Evolutionary conservation across 1,140 invertebrate genomes (phyloP).

Genomic region (Macrobrachium rosenbergii): DNA sequence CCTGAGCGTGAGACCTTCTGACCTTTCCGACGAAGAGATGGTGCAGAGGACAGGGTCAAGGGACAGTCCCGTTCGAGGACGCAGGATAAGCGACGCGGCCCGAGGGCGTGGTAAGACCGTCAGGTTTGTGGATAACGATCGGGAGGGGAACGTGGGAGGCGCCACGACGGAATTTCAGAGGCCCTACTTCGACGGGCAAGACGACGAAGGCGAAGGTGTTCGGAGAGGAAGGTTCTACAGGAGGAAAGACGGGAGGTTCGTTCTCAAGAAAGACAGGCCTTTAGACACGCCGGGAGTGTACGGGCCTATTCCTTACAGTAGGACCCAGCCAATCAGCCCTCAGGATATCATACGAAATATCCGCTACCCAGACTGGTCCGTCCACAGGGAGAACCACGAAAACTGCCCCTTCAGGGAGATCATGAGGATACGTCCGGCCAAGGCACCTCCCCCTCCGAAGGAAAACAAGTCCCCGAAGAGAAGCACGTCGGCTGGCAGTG

Average conservation of each 20-base stretch:
- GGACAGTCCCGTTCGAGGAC: conserved; percentile 6
- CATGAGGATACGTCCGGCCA: conserved; percentile 9
- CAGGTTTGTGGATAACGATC: conserved; percentile 38
- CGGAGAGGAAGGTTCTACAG: conserved; percentile 21
- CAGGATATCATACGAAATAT: conserved; percentile 30
- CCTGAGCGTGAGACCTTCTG: conserved; percentile 23
- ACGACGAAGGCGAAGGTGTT: not conserved
- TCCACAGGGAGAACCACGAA: conserved; percentile 24
- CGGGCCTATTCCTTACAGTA: conserved; percentile 2
- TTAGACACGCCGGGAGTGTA: conserved; percentile 21
- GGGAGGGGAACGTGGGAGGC: not conserved
- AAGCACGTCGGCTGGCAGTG: not conserved
- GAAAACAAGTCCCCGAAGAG: not conserved
- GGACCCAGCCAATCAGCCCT: conserved; percentile 14
- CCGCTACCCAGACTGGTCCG: conserved; percentile 20
- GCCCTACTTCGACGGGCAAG: not conserved
- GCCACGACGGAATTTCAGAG: not conserved
- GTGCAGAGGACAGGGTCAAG: not conserved
- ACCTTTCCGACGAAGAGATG: not conserved
- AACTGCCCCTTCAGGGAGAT: conserved; percentile 39
- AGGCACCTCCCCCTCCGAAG: not conserved
- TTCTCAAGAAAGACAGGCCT: not conserved
- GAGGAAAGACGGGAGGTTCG: conserved; percentile 34
- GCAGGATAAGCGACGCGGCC: not conserved
- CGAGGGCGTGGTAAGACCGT: conserved; percentile 27